These are phyloP conservation scores for Pseudorhombus dupliciocellatus DNA, from an alignment of 2,113 vertebrate species.

Conservation along the genomic window DNA sequence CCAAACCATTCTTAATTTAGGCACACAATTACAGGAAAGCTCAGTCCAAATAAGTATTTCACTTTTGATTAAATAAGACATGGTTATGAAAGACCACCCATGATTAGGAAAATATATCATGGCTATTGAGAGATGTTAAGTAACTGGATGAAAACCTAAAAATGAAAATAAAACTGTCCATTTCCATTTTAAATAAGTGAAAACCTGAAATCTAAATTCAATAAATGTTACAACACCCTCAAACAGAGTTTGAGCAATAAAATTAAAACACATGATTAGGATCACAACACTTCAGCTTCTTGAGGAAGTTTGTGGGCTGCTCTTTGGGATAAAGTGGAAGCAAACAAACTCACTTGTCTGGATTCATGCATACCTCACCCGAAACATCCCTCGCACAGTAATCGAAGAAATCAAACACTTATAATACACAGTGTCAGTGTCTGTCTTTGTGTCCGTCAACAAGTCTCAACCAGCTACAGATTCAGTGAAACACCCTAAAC, in stretches of 20 bases:
- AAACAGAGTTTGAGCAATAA: constrained; percentile 33
- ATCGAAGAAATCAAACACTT: constrained; percentile 29
- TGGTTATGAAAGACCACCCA: constrained; percentile 48
- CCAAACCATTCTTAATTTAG: constrained; percentile 62
- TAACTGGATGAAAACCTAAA: constrained; percentile 27
- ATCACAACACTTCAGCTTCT: constrained; percentile 47
- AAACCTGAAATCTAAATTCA: constrained; percentile 29
- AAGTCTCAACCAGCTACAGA: constrained; percentile 34
- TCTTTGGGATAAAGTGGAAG: constrained; percentile 66
- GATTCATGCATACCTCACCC: constrained; percentile 38
- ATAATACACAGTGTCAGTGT: constrained; percentile 19
- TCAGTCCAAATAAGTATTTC: constrained; percentile 50
- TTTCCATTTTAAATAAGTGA: constrained; percentile 20
- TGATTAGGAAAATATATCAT: constrained; percentile 52
- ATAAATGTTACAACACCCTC: constrained; percentile 15
- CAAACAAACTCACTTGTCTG: constrained; percentile 48
- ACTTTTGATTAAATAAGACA: constrained; percentile 48
- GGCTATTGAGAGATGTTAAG: constrained; percentile 31
- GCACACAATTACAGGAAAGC: constrained; percentile 70
- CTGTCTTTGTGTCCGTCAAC: constrained; percentile 18
- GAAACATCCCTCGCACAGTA: constrained; percentile 26
- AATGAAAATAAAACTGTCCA: constrained; percentile 10
- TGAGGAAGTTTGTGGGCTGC: constrained; percentile 50
- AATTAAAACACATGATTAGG: constrained; percentile 34
- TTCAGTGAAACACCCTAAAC: constrained; percentile 11